A percentile compares a stretch with the other conserved stretches of the same genome.
These are phyloP conservation scores for Argynnis bischoffii DNA, from an alignment of 2,888 invertebrate genomes.

Conservation along the genomic window DNA sequence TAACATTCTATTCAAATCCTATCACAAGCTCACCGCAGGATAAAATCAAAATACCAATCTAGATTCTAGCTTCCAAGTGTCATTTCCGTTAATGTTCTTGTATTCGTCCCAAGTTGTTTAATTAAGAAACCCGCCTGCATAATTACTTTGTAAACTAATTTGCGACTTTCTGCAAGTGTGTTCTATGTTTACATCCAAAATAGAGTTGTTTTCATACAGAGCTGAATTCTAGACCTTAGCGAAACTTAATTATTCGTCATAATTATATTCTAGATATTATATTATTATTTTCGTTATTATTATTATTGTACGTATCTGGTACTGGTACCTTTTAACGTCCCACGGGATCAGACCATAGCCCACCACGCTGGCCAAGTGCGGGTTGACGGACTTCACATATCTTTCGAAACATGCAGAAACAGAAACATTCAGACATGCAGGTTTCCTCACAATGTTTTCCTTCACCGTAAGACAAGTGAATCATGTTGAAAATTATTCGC, in stretches of 20 bases:
- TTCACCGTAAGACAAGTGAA: too few relatives aligned
- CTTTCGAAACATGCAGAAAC: too few relatives aligned
- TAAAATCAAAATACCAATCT: slow-evolving; percentile 21
- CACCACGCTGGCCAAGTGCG: too few relatives aligned
- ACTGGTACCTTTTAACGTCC: background rate
- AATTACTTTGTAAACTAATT: slow-evolving; percentile 24
- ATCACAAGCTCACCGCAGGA: slow-evolving; percentile 34
- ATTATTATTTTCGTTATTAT: background rate
- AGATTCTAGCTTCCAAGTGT: slow-evolving; percentile 25
- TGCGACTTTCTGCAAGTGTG: slow-evolving; percentile 19
- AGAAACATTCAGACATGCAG: too few relatives aligned
- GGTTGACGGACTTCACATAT: too few relatives aligned
- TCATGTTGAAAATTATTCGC: too few relatives aligned
- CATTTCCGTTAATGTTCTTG: slow-evolving; percentile 24
- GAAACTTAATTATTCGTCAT: background rate
- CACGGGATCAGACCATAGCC: background rate
- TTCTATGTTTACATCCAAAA: slow-evolving; percentile 9
- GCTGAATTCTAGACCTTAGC: background rate
- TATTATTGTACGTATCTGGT: background rate
- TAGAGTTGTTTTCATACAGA: background rate
- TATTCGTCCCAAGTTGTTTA: slow-evolving; percentile 13
- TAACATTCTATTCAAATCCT: slow-evolving; percentile 39
- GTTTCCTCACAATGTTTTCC: too few relatives aligned
- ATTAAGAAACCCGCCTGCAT: slow-evolving; percentile 21
- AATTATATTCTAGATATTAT: background rate